A percentile compares a stretch with the other conserved stretches of the same genome.
Conservation (phyloP, 1,140 invertebrate genomes). For the Aphidius gifuensis region DNA sequence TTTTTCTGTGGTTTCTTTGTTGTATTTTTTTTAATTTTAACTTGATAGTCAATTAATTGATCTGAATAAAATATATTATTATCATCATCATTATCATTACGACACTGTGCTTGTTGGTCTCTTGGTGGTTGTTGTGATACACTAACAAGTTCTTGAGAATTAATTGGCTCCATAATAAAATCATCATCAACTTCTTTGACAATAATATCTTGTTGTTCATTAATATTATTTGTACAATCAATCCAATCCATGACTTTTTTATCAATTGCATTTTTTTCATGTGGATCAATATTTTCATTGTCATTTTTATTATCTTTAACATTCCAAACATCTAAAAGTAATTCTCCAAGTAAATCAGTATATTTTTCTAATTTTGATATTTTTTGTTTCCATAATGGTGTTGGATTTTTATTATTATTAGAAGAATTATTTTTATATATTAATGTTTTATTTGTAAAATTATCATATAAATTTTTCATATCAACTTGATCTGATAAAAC, state of each 20-base stretch:
- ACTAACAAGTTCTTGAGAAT: slow-evolving; percentile 41
- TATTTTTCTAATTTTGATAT: slow-evolving; percentile 40
- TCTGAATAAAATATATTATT: no score
- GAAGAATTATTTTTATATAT: slow-evolving; percentile 19
- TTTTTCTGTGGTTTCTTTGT: slow-evolving; percentile 15
- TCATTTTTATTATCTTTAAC: slow-evolving; percentile 32
- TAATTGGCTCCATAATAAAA: slow-evolving; percentile 27
- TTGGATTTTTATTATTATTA: slow-evolving; percentile 2
- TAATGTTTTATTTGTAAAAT: slow-evolving; percentile 38
- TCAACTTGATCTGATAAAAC: slow-evolving; percentile 32
- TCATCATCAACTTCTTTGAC: slow-evolving; percentile 14
- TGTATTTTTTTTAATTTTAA: no score
- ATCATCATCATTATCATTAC: slow-evolving; percentile 27
- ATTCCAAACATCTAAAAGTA: slow-evolving; percentile 46
- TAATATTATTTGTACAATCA: slow-evolving; percentile 11
- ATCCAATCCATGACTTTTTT: slow-evolving; percentile 50
- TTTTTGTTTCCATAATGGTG: slow-evolving; percentile 40
- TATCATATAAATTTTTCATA: slow-evolving; percentile 35
- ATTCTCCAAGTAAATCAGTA: slow-evolving; percentile 45
- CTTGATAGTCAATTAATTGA: no score
- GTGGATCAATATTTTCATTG: slow-evolving; percentile 8
- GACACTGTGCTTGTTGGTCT: no score
- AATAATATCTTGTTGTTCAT: no score
- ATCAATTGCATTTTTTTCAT: slow-evolving; percentile 32
- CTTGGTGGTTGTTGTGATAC: slow-evolving; percentile 35